phyloP scores from a whole-genome alignment of 2,888 invertebrate genomes.

The Zele albiditarsus region DNA sequence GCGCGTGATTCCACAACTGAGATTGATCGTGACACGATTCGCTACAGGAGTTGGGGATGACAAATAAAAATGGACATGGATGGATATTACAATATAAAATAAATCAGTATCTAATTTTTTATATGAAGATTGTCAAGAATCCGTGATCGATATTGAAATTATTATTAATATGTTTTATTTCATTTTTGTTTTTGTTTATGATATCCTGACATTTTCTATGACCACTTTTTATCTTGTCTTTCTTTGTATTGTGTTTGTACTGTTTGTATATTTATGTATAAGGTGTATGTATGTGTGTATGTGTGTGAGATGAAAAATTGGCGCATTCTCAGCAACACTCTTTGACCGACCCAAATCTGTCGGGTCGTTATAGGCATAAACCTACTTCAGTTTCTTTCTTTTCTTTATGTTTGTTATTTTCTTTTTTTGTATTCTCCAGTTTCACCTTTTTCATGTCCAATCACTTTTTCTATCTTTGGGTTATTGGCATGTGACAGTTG shows the following conservation, averaged over 20 bases:
- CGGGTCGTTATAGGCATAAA: conserved; percentile 6
- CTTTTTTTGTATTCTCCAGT: not conserved
- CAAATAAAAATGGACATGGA: not conserved
- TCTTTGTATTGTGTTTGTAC: not conserved
- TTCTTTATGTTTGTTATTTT: not conserved
- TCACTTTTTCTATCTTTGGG: not conserved
- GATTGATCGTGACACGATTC: conserved; percentile 1
- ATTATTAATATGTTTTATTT: not conserved
- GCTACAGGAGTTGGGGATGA: not conserved
- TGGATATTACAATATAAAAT: not conserved
- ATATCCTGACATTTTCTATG: not conserved
- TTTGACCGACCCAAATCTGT: conserved; percentile 35
- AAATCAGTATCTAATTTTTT: not conserved
- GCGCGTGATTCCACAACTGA: not conserved
- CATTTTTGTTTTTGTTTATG: not conserved
- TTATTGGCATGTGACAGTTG: not conserved
- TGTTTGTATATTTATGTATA: not conserved
- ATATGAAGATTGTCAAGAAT: not conserved
- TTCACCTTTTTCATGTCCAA: not conserved
- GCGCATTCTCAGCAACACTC: conserved; percentile 19
- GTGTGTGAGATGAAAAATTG: not conserved
- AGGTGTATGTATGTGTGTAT: not conserved
- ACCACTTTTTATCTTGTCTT: not conserved
- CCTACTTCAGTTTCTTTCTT: not conserved
- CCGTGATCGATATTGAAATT: not conserved